Conservation (phyloP, 2,888 invertebrate species). For the Subacronicta megacephala region DNA sequence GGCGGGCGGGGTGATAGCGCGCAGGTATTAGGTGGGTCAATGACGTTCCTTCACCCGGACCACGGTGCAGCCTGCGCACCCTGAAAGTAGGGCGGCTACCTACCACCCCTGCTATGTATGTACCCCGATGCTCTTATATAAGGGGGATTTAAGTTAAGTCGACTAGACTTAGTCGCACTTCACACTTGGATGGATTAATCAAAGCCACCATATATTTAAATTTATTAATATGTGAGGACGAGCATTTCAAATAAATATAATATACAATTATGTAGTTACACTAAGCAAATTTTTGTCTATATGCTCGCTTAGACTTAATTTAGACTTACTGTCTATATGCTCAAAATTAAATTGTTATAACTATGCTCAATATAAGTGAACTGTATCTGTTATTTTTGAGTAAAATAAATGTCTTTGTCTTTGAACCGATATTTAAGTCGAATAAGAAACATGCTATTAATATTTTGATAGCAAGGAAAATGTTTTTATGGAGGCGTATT, state of each 20-base stretch:
- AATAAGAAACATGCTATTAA: not conserved
- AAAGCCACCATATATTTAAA: conserved; percentile 13
- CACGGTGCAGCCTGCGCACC: conserved; percentile 76
- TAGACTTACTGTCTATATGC: no score
- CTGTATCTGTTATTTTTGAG: no score
- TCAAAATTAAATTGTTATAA: no score
- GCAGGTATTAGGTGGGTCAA: conserved; percentile 83
- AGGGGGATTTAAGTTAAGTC: conserved; percentile 30
- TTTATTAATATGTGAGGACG: no score
- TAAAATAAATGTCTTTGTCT: no score
- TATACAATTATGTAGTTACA: no score
- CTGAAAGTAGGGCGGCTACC: conserved; percentile 81
- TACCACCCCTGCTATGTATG: conserved; percentile 38
- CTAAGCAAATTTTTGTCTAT: no score
- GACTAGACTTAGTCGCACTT: conserved; percentile 35
- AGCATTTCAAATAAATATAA: no score
- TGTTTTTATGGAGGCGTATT: conserved; percentile 10
- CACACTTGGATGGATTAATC: conserved; percentile 36
- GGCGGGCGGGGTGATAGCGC: conserved; percentile 57
- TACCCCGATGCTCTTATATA: conserved; percentile 59
- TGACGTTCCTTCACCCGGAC: conserved; percentile 83
- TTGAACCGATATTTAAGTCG: no score
- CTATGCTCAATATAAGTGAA: no score
- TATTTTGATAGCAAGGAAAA: conserved; percentile 14
- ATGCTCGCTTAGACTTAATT: no score